Percentiles rank a stretch among this genome's conserved stretches.
Evolutionary conservation across 2,888 invertebrate genomes (phyloP).

Genomic region (Choreutis nemorana): DNA sequence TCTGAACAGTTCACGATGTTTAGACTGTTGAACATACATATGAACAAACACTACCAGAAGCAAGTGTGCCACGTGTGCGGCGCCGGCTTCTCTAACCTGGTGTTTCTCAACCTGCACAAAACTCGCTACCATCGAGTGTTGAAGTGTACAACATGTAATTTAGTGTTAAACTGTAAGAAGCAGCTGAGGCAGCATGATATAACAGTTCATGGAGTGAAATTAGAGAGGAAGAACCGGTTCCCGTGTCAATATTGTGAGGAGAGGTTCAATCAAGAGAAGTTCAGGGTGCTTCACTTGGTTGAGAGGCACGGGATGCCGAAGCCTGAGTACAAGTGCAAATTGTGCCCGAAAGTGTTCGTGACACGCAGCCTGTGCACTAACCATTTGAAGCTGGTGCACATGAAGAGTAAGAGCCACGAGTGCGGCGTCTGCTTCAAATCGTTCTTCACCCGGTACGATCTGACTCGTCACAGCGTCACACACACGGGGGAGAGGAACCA

Average conservation of each 20-base stretch:
- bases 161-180: constrained; percentile 20
- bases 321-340: constrained; percentile 33
- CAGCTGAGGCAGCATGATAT: constrained; percentile 25
- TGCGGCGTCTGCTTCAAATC: constrained; percentile 40
- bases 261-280: constrained; percentile 35
- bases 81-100: constrained; percentile 39
- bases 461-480: constrained; percentile 33
- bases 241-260: constrained; percentile 35
- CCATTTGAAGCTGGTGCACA: constrained; percentile 43
- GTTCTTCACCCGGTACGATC: constrained; percentile 46
- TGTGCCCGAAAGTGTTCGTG: constrained; percentile 38
- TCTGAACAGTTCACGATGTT: constrained; percentile 29
- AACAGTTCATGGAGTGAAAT: constrained; percentile 17
- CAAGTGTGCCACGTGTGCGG: constrained; percentile 50
- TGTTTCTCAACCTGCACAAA: constrained; percentile 42
- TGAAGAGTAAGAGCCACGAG: constrained; percentile 40
- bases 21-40: constrained; percentile 40
- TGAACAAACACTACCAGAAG: constrained; percentile 47
- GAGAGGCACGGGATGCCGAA: constrained; percentile 30
- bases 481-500: constrained; percentile 44
- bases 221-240: constrained; percentile 28
- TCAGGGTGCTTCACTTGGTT: constrained; percentile 27
- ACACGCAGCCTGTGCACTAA: constrained; percentile 42
- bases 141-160: constrained; percentile 26
- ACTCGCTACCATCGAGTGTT: constrained; percentile 28